Evolutionary conservation across 2,888 invertebrate species (phyloP).

Genomic region (Chesias legatella): DNA sequence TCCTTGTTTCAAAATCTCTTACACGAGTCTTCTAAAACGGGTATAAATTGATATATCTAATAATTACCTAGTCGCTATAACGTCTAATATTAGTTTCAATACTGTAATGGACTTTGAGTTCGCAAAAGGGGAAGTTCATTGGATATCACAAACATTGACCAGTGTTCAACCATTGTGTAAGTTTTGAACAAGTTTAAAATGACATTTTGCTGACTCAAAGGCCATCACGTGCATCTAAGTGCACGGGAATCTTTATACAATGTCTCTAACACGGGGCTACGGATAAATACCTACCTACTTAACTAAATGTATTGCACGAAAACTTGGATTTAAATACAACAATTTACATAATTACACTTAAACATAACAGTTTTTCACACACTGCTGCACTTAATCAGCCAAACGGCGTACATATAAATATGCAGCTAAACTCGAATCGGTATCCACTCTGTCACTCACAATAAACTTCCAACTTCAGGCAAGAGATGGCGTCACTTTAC

Average conservation of each 20-base stretch:
- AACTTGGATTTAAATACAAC: constrained; percentile 59
- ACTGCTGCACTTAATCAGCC: constrained; percentile 8
- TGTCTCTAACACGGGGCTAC: constrained; percentile 61
- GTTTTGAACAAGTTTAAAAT: too few relatives aligned
- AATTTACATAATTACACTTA: constrained; percentile 77
- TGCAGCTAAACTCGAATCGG: neutral
- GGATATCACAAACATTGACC: too few relatives aligned
- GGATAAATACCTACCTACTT: constrained; percentile 70
- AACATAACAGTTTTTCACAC: constrained; percentile 27
- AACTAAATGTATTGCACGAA: constrained; percentile 78
- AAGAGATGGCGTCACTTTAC: constrained; percentile 3
- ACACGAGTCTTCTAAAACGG: constrained; percentile 26
- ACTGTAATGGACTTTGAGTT: constrained; percentile 20
- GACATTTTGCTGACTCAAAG: constrained; percentile 14
- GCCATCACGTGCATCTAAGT: constrained; percentile 18
- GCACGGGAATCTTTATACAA: constrained; percentile 61
- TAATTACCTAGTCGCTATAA: constrained; percentile 20
- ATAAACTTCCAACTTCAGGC: neutral
- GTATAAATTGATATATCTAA: constrained; percentile 27
- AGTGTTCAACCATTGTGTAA: too few relatives aligned
- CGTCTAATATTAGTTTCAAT: constrained; percentile 30
- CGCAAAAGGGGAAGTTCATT: too few relatives aligned
- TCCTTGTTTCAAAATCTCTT: too few relatives aligned
- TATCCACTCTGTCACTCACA: neutral
- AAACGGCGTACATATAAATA: constrained; percentile 1